These are phyloP conservation scores for Pecten maximus DNA, from an alignment of 2,888 invertebrate genomes.

Conservation along the genomic window DNA sequence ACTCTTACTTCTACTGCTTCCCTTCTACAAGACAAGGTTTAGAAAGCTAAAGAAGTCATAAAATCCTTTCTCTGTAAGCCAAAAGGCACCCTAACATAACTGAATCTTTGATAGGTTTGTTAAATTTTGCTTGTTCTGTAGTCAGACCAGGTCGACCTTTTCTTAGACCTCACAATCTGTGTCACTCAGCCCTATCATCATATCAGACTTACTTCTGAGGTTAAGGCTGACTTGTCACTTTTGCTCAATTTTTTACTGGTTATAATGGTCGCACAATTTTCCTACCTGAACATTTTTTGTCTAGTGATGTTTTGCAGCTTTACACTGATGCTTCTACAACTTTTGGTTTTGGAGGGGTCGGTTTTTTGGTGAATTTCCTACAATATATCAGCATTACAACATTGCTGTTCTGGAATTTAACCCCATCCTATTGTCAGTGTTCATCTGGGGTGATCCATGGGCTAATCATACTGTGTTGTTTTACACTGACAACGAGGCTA, in stretches of 20 bases:
- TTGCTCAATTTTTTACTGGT: slow-evolving; percentile 39
- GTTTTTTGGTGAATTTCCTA: too few species aligned
- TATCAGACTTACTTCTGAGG: slow-evolving; percentile 6
- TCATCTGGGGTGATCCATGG: slow-evolving; percentile 44
- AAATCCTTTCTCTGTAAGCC: not conserved
- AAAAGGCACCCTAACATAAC: not conserved
- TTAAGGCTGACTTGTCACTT: slow-evolving; percentile 42
- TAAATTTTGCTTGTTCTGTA: not conserved
- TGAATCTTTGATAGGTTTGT: not conserved
- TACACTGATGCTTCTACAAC: too few species aligned
- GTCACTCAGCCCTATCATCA: slow-evolving; percentile 34
- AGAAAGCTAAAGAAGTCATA: not conserved
- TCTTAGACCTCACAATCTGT: slow-evolving; percentile 42
- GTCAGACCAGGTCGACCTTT: too few species aligned
- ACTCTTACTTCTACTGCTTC: not conserved
- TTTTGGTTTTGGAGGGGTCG: too few species aligned
- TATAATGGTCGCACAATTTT: slow-evolving; percentile 48
- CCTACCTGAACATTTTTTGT: slow-evolving; percentile 37
- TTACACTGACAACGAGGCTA: slow-evolving; percentile 49
- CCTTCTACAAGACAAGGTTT: not conserved
- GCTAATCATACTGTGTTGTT: slow-evolving; percentile 47
- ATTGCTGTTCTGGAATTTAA: slow-evolving; percentile 49
- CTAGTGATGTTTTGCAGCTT: slow-evolving; percentile 23
- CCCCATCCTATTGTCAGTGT: slow-evolving; percentile 47
- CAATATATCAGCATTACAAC: slow-evolving; percentile 40